Base-by-base conservation (phyloP, 2,888 invertebrate species). In the Sminthurides aquaticus region DNA sequence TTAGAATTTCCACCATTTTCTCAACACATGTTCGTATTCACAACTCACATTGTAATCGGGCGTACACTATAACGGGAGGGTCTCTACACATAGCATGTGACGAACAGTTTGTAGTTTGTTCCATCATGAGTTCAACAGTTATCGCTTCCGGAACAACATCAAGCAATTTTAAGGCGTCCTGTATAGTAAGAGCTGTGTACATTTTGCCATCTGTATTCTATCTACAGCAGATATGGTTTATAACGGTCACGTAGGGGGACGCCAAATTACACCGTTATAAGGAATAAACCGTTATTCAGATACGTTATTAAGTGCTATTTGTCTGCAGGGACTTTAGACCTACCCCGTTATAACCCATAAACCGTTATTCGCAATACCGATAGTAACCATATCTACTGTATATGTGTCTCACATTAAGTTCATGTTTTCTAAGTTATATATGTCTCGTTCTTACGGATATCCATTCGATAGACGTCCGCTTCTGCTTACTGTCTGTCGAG, bases 151-250 rank as follows among this genome's bases (percentile, higher is more conserved):
- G 62, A 18, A 24, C 11, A 22, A 62, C 48, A 26, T 62, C 62
- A 55, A 62, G n/a, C 48, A 62, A 29, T 49, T 57, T 55, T 56
- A 62, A 49, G 5, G 62, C 62, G 56, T 62, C 62, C 62, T 62
- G 26, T 15, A 59, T 34, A 5, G 43, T 15, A 34, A 34, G 43
- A 34, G 43, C 5, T 5, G 5, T 34, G 15, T 34, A 34, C 5
- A 34, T 34, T 34, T 34, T 34, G 5, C 43, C 43, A 11, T 34
- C 43, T 11, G 43, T n/a, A n/a, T n/a, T n/a, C n/a, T n/a, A n/a
- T n/a, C n/a, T n/a, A n/a, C n/a, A n/a, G n/a, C n/a, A n/a, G n/a
- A n/a, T n/a, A n/a, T n/a, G n/a, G n/a, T n/a, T n/a, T n/a, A n/a
- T n/a, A n/a, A n/a, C n/a, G n/a, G n/a, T n/a, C n/a, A n/a, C n/a